These are phyloP conservation scores for Pelobates fuscus DNA, from an alignment of 2,113 vertebrate species.

Conservation along the genomic window DNA sequence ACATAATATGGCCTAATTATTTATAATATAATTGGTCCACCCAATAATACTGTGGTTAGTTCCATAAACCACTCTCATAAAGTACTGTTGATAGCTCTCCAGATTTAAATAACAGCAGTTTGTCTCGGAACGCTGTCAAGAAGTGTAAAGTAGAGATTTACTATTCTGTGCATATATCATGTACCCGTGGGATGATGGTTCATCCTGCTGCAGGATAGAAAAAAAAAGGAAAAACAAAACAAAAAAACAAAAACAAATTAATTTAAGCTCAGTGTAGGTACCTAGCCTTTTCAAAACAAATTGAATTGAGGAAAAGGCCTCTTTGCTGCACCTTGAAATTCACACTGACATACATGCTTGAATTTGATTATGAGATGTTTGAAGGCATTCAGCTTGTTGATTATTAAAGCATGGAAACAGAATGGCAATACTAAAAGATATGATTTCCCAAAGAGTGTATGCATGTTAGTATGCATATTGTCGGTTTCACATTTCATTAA, in stretches of 20 bases:
- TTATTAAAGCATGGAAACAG: constrained; percentile 64
- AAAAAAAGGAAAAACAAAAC: too few species aligned
- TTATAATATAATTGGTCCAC: too few species aligned
- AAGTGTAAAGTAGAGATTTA: constrained; percentile 35
- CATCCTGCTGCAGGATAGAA: constrained; percentile 33
- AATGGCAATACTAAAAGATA: constrained; percentile 67
- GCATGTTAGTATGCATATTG: too few species aligned
- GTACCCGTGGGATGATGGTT: constrained; percentile 45
- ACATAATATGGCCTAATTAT: too few species aligned
- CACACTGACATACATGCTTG: constrained; percentile 63
- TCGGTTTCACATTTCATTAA: constrained; percentile 8
- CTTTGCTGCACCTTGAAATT: constrained; percentile 72
- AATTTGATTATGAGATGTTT: constrained; percentile 69
- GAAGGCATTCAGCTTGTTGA: constrained; percentile 70
- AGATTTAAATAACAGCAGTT: constrained; percentile 44
- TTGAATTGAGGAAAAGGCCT: constrained; percentile 56
- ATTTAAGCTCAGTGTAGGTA: constrained; percentile 51
- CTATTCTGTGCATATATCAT: constrained; percentile 43
- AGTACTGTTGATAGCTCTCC: constrained; percentile 27
- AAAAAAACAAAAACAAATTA: constrained; percentile 49
- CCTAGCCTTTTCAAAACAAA: constrained; percentile 49
- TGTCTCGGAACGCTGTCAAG: constrained; percentile 40
- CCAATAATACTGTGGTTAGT: neutral
- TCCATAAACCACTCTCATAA: constrained; percentile 16
- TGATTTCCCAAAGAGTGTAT: constrained; percentile 31